Evolutionary conservation across 92 coral and sea anemone genomes (phyloP).

Genomic region (Paragorgia papillata): DNA sequence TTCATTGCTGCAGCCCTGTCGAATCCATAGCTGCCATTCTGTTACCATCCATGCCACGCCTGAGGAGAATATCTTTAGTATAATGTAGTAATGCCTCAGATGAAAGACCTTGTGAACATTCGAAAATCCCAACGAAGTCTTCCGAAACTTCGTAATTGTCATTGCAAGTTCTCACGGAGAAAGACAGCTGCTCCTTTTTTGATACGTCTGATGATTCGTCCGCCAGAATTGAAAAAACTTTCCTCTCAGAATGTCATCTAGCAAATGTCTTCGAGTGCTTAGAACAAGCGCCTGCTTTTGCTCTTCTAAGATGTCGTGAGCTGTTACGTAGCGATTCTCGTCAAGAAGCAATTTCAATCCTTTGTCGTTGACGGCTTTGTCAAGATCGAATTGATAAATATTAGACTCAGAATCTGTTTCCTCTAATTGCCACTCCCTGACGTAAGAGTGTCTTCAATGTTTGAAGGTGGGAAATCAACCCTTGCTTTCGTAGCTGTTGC

Average conservation of each 20-base stretch:
- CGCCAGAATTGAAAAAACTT: slow-evolving; percentile 30
- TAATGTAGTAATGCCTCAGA: slow-evolving; percentile 9
- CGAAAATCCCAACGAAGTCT: slow-evolving; percentile 26
- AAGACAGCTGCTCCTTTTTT: slow-evolving; percentile 29
- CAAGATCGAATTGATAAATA: slow-evolving; percentile 26
- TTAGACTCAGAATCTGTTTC: slow-evolving; percentile 17
- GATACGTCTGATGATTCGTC: slow-evolving; percentile 40
- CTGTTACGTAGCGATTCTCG: slow-evolving; percentile 22
- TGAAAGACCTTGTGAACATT: slow-evolving; percentile 7
- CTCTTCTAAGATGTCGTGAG: slow-evolving; percentile 31
- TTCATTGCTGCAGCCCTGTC: slow-evolving; percentile 31
- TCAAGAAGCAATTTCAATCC: slow-evolving; percentile 17
- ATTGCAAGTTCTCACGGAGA: slow-evolving; percentile 8
- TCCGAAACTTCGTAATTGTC: slow-evolving; percentile 21
- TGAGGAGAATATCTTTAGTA: slow-evolving; percentile 21
- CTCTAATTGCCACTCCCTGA: slow-evolving; percentile 37
- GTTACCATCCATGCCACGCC: slow-evolving; percentile 2
- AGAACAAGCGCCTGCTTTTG: slow-evolving; percentile 27
- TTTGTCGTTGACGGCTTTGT: slow-evolving; percentile 26
- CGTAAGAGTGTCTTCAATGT: slow-evolving; percentile 35
- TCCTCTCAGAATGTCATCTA: not conserved
- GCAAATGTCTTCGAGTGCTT: slow-evolving; percentile 9
- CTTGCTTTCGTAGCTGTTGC: slow-evolving; percentile 27
- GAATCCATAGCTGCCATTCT: slow-evolving; percentile 19
- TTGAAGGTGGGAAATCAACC: slow-evolving; percentile 19